Evolutionary conservation across 2,888 invertebrate species (phyloP).

Genomic region (Nemotelus nigrinus): DNA sequence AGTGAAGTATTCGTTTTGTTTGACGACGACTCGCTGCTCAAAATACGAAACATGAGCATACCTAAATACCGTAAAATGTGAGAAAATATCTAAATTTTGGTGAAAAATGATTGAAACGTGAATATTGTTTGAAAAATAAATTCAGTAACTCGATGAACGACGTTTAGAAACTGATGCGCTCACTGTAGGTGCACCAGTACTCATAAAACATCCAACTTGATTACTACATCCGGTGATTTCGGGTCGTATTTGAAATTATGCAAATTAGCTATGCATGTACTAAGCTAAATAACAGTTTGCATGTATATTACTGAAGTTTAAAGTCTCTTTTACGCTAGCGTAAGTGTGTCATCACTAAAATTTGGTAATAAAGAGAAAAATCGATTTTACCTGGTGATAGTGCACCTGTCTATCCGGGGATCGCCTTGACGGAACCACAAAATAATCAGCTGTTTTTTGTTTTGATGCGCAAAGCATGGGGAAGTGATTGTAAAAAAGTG

Average conservation of each 20-base stretch:
- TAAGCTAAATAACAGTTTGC: no score
- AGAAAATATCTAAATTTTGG: background rate
- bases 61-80: background rate
- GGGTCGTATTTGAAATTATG: background rate
- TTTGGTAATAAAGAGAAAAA: conserved; percentile 6
- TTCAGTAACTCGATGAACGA: background rate
- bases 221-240: conserved; percentile 7
- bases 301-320: no score
- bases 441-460: conserved; percentile 37
- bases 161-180: background rate
- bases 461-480: conserved; percentile 7
- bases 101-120: background rate
- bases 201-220: background rate
- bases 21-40: background rate
- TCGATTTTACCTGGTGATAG: conserved; percentile 15
- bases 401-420: background rate
- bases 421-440: conserved; percentile 9
- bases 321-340: no score
- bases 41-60: no score
- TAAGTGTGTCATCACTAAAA: no score
- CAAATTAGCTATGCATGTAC: background rate
- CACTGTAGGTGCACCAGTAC: background rate
- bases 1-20: background rate
- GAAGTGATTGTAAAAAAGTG: background rate
- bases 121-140: background rate